Conservation (phyloP, 1,140 invertebrate genomes). For the Drosophila pachea region DNA sequence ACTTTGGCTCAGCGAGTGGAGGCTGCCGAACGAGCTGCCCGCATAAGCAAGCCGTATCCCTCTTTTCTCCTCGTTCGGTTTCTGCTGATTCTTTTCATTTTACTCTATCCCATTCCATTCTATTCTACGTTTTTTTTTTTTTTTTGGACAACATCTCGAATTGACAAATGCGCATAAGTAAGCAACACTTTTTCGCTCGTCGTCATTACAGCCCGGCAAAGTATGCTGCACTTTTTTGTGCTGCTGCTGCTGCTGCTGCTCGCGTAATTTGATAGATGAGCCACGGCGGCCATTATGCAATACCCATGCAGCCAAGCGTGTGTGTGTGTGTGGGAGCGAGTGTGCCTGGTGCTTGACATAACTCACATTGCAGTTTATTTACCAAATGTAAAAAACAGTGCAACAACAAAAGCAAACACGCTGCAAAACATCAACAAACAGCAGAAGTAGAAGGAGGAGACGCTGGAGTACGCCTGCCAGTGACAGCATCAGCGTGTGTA, state of each 20-base stretch:
- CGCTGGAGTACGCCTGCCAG: slow-evolving; percentile 51
- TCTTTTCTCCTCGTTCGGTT: too few relatives aligned
- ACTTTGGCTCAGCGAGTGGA: slow-evolving; percentile 10
- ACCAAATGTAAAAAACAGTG: slow-evolving; percentile 59
- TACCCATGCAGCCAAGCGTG: slow-evolving; percentile 9
- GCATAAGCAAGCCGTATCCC: slow-evolving; percentile 1
- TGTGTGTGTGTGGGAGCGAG: slow-evolving; percentile 5
- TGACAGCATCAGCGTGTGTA: slow-evolving; percentile 65
- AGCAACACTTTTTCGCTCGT: slow-evolving; percentile 46
- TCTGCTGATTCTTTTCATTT: neutral
- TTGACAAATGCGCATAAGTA: slow-evolving; percentile 52
- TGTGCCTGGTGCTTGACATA: slow-evolving; percentile 62
- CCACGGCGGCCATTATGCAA: slow-evolving; percentile 72
- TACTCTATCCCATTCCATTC: neutral
- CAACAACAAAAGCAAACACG: slow-evolving; percentile 51
- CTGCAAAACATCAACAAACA: slow-evolving; percentile 53
- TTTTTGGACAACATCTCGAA: slow-evolving; percentile 24
- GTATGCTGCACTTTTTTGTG: slow-evolving; percentile 65
- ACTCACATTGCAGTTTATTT: slow-evolving; percentile 74
- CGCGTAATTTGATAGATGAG: slow-evolving; percentile 74
- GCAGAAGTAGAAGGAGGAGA: slow-evolving; percentile 40
- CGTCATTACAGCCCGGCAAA: slow-evolving; percentile 51
- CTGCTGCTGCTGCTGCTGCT: slow-evolving; percentile 19
- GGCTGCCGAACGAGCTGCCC: slow-evolving; percentile 26
- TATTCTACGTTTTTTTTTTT: neutral